Base-by-base conservation (phyloP, 2,888 invertebrate genomes). In the Galerucella pusilla region DNA sequence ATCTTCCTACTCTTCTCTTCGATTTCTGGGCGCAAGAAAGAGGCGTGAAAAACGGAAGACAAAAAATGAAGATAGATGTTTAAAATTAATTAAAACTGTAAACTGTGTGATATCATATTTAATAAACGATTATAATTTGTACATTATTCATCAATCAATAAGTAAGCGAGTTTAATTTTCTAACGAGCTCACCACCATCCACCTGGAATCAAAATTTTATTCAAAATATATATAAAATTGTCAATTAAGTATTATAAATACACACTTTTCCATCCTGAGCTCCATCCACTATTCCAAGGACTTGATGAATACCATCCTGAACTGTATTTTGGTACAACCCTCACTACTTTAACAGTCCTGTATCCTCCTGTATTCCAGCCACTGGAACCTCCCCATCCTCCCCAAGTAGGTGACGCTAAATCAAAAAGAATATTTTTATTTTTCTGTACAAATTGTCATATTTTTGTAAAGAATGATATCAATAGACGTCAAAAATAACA, bases 251-350 rank as follows among this genome's bases (percentile, higher is more conserved):
- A n/a, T n/a, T n/a, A n/a, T n/a, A n/a, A n/a, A 42, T 42, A 52
- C 61, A 16, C 52, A 71, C 71, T 64, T 42, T 20, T 71, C 63
- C 71, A 64, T 52, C 64, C 64, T 9, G 64, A 71, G 3, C 64
- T 71, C 71, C 64, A 71, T 12, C 63, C 64, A 49, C 63, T 70
- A 63, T 28, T 71, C 71, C 64, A 71, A 16, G 71, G 71, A 16
- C 71, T 64, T 3, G 54, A 61, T 42, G 9, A 64, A 42, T 42
- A 42, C 63, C 64, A 71, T 54, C 71, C 64, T 0, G 60, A 25
- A 64, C 63, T 68, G 49, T 57, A 73, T 42, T 57, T 68, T 35
- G 69, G 69, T 42, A 71, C 71, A 28, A 71, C 71, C 54, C 57
- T 69, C 57, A 69, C 46, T n/a, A 65, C 64, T 60, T 54, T 65